Percentiles rank a stretch among this genome's conserved stretches.
These are phyloP conservation scores for Ophion ellenae DNA, from an alignment of 2,888 invertebrate species.

Conservation along the genomic window DNA sequence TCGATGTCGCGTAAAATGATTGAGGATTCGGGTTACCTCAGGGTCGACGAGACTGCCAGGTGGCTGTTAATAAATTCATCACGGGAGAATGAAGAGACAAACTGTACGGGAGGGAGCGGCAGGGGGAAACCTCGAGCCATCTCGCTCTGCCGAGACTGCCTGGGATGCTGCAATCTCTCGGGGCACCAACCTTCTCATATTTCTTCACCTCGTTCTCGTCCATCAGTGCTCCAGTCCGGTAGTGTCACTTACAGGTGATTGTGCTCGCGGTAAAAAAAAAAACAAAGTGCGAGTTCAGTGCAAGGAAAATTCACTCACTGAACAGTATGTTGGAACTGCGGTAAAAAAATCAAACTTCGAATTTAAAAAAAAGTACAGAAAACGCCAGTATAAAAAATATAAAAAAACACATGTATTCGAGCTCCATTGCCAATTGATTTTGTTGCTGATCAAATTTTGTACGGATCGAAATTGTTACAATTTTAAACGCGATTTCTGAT, in stretches of 20 bases:
- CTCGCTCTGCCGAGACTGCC: constrained; percentile 42
- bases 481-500: neutral
- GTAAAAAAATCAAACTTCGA: too few species aligned
- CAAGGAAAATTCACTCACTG: neutral
- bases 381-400: neutral
- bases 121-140: constrained; percentile 23
- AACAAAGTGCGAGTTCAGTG: neutral
- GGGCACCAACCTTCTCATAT: constrained; percentile 50
- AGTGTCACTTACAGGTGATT: constrained; percentile 21
- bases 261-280: neutral
- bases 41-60: constrained; percentile 15
- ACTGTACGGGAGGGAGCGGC: neutral
- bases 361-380: neutral
- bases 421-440: neutral
- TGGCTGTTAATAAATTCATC: constrained; percentile 50
- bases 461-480: neutral
- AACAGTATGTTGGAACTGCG: too few species aligned
- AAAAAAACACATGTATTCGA: neutral
- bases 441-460: neutral
- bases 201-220: constrained; percentile 45
- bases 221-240: constrained; percentile 9
- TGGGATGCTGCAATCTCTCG: constrained; percentile 41
- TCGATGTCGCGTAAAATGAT: neutral
- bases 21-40: neutral
- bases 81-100: constrained; percentile 17